Percentiles rank a stretch among this genome's conserved stretches.
phyloP scores from a whole-genome alignment of 1,140 invertebrate species.

The Drosophila bifasciata region DNA sequence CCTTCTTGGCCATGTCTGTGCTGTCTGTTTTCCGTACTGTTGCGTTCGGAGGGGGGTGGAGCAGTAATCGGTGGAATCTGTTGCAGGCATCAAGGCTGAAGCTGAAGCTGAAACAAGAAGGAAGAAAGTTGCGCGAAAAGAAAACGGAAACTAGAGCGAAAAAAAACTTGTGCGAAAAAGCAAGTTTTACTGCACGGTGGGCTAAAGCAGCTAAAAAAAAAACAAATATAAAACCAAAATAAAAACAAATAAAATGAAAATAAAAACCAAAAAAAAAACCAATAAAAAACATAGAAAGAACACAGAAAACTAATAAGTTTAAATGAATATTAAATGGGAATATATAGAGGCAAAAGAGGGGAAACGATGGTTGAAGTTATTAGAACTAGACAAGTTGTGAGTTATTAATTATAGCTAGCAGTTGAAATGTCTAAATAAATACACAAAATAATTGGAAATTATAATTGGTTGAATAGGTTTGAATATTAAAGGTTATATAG shows the following conservation, averaged over 20 bases:
- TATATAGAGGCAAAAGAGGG: too few relatives aligned
- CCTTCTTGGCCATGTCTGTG: not conserved
- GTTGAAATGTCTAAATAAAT: too few relatives aligned
- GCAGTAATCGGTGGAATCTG: constrained; percentile 8
- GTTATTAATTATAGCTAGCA: too few relatives aligned
- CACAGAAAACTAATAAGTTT: too few relatives aligned
- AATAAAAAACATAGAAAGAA: not conserved
- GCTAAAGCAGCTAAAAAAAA: not conserved
- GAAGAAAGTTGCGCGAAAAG: constrained; percentile 10
- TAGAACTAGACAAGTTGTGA: too few relatives aligned
- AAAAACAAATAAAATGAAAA: not conserved
- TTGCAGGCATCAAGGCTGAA: constrained; percentile 27
- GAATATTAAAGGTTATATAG: too few relatives aligned
- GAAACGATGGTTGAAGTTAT: too few relatives aligned
- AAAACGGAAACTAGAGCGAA: constrained; percentile 40
- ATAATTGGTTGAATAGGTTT: too few relatives aligned
- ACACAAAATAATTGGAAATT: too few relatives aligned
- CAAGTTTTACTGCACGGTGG: constrained; percentile 35
- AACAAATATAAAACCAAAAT: not conserved
- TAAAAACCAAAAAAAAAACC: not conserved
- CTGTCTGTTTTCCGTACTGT: too few relatives aligned
- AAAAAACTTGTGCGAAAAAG: constrained; percentile 29
- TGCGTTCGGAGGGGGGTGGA: too few relatives aligned
- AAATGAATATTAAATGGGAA: too few relatives aligned
- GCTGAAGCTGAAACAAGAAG: constrained; percentile 10